These are phyloP conservation scores for Epinephelus moara DNA, from an alignment of 2,113 vertebrate genomes.

Conservation along the genomic window DNA sequence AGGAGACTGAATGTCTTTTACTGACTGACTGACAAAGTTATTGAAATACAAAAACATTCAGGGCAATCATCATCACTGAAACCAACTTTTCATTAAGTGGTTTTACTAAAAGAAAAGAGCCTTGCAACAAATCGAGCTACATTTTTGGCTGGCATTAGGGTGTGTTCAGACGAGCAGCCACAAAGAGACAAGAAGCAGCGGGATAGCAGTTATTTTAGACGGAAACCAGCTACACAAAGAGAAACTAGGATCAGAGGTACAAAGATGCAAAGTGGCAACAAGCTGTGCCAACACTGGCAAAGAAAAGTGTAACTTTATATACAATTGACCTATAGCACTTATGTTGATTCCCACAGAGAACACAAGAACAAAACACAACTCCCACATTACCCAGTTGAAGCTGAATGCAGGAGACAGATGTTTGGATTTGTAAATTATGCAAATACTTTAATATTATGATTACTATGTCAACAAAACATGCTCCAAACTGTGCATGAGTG, in stretches of 20 bases:
- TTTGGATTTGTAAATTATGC: neutral
- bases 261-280: conserved; percentile 22
- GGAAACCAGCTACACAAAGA: neutral
- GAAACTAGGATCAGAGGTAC: conserved; percentile 5
- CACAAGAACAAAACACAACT: neutral
- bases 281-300: conserved; percentile 11
- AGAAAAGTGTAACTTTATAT: neutral
- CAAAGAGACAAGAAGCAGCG: conserved; percentile 9
- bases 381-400: neutral
- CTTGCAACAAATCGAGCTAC: neutral
- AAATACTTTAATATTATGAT: neutral
- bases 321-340: conserved; percentile 5
- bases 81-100: neutral
- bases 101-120: neutral
- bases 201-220: conserved; percentile 20
- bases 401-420: neutral
- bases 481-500: neutral
- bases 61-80: neutral
- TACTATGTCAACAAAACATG: neutral
- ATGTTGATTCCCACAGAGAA: conserved; percentile 16
- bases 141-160: neutral
- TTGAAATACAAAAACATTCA: neutral
- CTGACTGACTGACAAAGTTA: neutral
- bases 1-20: neutral
- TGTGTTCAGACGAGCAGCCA: neutral